phyloP scores from a whole-genome alignment of 1,140 invertebrate genomes.

The Heliconius nattereri region DNA sequence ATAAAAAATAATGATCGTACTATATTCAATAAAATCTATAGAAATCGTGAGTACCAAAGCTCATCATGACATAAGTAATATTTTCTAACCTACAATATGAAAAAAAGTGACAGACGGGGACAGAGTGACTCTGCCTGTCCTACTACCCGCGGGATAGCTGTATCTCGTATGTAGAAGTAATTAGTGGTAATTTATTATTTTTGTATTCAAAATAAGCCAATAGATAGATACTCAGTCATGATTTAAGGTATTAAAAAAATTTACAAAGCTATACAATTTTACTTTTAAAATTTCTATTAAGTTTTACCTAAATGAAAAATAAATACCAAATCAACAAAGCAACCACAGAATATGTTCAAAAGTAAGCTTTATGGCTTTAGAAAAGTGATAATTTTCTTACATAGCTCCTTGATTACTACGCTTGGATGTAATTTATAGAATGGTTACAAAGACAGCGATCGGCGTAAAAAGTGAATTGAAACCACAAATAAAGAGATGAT shows the following conservation, averaged over 20 bases:
- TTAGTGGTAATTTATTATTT: no score
- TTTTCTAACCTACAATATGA: background rate
- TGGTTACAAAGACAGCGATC: constrained; percentile 56
- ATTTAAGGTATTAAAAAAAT: no score
- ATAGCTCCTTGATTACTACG: constrained; percentile 49
- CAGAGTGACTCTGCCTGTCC: no score
- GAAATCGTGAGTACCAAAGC: background rate
- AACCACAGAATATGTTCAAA: constrained; percentile 28
- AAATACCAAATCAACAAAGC: constrained; percentile 32
- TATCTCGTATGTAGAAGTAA: no score
- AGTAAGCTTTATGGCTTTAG: constrained; percentile 33
- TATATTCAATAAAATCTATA: background rate
- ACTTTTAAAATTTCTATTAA: no score
- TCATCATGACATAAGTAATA: no score
- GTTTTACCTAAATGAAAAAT: background rate
- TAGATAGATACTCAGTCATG: no score
- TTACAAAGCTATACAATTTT: no score
- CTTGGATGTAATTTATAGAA: constrained; percentile 48
- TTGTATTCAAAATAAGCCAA: no score
- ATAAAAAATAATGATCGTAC: background rate
- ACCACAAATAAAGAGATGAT: constrained; percentile 73
- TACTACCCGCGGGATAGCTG: no score
- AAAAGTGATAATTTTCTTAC: constrained; percentile 20
- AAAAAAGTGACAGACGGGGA: background rate
- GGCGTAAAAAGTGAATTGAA: constrained; percentile 78